These are phyloP conservation scores for Zhuqinia jingwanae DNA, from an alignment of 2,888 invertebrate genomes.

Conservation along the genomic window DNA sequence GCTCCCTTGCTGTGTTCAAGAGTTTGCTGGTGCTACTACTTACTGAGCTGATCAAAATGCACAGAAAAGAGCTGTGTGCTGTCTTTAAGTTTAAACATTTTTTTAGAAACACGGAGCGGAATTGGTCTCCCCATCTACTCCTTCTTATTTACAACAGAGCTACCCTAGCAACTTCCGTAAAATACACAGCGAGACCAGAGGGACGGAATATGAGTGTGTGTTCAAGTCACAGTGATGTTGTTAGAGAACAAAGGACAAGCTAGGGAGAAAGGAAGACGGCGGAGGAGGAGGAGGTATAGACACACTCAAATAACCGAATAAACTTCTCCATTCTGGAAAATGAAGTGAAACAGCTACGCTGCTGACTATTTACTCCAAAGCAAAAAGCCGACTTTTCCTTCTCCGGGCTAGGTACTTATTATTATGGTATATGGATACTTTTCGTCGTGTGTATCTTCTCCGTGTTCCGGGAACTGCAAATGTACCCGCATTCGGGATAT, in stretches of 20 bases:
- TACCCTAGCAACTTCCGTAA: not conserved
- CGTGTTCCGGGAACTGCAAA: not conserved
- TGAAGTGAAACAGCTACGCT: not conserved
- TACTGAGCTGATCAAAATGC: not conserved
- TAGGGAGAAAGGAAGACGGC: not conserved
- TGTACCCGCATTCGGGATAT: not conserved
- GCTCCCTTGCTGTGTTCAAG: not conserved
- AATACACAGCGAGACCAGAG: not conserved
- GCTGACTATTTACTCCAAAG: not conserved
- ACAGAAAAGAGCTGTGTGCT: constrained; percentile 2
- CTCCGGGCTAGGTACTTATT: not conserved
- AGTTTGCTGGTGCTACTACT: not conserved
- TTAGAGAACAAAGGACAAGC: not conserved
- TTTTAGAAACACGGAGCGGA: not conserved
- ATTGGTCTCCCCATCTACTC: not conserved
- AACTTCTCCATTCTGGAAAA: not conserved
- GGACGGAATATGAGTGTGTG: not conserved
- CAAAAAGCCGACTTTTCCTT: not conserved
- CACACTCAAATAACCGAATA: not conserved
- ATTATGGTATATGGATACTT: not conserved
- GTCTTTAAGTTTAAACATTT: not conserved
- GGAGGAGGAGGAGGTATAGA: not conserved
- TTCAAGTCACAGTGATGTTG: not conserved
- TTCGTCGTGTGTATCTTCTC: not conserved
- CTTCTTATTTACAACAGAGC: not conserved